Evolutionary conservation across 2,797 vertebrate species (phyloP).

Genomic region (Acrossocheilus fasciatus): DNA sequence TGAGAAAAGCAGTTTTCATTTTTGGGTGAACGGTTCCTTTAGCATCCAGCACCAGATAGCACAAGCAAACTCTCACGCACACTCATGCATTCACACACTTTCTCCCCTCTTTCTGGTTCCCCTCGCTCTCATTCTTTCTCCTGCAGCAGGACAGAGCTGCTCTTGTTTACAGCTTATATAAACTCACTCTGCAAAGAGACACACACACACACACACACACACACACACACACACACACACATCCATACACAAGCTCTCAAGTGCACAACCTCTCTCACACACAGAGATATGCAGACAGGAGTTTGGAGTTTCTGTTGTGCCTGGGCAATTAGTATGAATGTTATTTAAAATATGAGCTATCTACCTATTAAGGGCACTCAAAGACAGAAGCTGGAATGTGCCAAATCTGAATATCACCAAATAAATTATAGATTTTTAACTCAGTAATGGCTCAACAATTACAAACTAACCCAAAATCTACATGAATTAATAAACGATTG

Average conservation of each 20-base stretch:
- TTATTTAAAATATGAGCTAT: background rate
- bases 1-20: background rate
- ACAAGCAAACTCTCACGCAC: slow-evolving; percentile 31
- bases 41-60: background rate
- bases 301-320: slow-evolving; percentile 31
- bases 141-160: slow-evolving; percentile 75
- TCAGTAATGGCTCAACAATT: background rate
- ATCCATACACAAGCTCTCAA: slow-evolving; percentile 36
- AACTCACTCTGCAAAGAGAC: slow-evolving; percentile 67
- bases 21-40: background rate
- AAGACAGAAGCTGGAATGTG: background rate
- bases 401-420: background rate
- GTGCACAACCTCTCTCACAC: background rate
- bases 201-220: slow-evolving; percentile 46
- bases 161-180: slow-evolving; percentile 84
- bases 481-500: background rate
- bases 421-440: background rate
- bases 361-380: background rate
- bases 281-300: slow-evolving; percentile 11
- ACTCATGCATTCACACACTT: slow-evolving; percentile 28
- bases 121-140: slow-evolving; percentile 45
- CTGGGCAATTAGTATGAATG: background rate
- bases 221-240: slow-evolving; percentile 53
- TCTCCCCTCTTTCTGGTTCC: slow-evolving; percentile 38
- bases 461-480: background rate